These are phyloP conservation scores for Poeciliopsis retropinna DNA, from an alignment of 2,113 vertebrate species.

Conservation along the genomic window DNA sequence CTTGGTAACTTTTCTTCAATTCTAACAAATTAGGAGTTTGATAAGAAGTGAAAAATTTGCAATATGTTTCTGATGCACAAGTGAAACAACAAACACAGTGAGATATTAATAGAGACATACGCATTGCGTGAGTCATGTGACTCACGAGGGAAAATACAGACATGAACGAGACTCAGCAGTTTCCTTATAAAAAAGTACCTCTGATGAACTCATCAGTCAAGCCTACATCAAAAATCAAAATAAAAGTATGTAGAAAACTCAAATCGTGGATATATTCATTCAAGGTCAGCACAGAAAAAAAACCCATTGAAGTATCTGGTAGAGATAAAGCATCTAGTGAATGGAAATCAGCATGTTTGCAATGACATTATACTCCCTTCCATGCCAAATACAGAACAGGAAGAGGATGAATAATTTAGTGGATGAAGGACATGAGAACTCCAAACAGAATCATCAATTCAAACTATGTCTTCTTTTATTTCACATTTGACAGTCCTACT, in stretches of 20 bases:
- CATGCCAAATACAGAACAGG: constrained; percentile 73
- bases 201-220: background rate
- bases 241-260: constrained; percentile 32
- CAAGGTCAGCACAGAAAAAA: constrained; percentile 11
- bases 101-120: background rate
- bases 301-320: constrained; percentile 31
- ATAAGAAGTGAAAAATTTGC: constrained; percentile 7
- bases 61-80: constrained; percentile 10
- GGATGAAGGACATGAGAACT: constrained; percentile 62
- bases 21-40: constrained; percentile 26
- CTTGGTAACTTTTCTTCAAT: constrained; percentile 15
- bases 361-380: constrained; percentile 61
- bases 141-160: constrained; percentile 1
- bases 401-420: constrained; percentile 76
- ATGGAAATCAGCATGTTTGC: constrained; percentile 32
- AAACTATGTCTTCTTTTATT: constrained; percentile 16
- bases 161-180: constrained; percentile 17
- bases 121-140: constrained; percentile 8
- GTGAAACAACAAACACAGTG: constrained; percentile 4
- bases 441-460: constrained; percentile 46
- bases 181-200: constrained; percentile 15
- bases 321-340: constrained; percentile 47
- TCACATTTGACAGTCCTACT: constrained; percentile 50
- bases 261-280: constrained; percentile 3
- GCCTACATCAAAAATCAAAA: constrained; percentile 20